Percentiles rank a stretch among this genome's conserved stretches.
Conservation (phyloP, 2,797 vertebrate species). For the Eulemur albifrons region DNA sequence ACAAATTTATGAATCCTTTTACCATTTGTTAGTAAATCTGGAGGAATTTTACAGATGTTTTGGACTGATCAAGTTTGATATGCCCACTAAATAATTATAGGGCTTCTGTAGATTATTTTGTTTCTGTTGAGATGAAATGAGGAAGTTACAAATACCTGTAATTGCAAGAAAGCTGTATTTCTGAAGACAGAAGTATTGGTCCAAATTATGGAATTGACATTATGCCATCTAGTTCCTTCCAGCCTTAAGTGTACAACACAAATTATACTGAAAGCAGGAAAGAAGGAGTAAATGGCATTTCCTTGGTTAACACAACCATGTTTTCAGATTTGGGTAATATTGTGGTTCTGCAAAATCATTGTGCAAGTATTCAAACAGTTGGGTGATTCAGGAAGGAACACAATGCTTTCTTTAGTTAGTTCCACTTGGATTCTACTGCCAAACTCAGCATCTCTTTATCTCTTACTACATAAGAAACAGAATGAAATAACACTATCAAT, state of each 20-base stretch:
- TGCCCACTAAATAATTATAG: not conserved
- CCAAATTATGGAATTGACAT: not conserved
- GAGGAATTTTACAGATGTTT: not conserved
- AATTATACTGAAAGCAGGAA: not conserved
- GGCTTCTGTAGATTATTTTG: not conserved
- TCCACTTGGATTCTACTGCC: not conserved
- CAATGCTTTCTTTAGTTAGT: not conserved
- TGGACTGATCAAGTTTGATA: not conserved
- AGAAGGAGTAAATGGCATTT: not conserved
- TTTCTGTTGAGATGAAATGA: not conserved
- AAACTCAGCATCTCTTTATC: not conserved
- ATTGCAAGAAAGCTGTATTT: not conserved
- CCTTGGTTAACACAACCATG: not conserved
- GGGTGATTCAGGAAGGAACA: slow-evolving; percentile 23
- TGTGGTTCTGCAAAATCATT: not conserved
- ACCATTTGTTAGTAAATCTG: not conserved
- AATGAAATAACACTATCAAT: not conserved
- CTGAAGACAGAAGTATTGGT: not conserved
- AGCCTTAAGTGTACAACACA: not conserved
- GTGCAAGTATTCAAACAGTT: not conserved
- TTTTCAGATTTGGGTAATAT: slow-evolving; percentile 1
- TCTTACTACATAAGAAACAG: not conserved
- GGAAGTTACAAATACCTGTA: not conserved
- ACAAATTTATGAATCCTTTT: not conserved
- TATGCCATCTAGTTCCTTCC: not conserved